Base-by-base conservation (phyloP, 1,140 invertebrate species). In the Drosophila ercepeae region DNA sequence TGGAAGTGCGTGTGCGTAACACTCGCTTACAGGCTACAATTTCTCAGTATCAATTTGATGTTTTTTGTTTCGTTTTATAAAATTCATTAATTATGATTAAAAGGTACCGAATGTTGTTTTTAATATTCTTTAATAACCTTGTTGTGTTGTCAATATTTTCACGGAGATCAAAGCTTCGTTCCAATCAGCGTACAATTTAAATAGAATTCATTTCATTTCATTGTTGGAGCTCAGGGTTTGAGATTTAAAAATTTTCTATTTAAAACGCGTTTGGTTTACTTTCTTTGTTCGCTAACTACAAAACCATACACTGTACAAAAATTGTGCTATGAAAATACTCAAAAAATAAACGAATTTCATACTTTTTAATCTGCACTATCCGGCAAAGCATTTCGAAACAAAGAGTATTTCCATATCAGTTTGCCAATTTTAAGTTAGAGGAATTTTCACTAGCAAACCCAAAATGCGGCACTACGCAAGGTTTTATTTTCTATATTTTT, bases 281-380 rank as follows among this genome's bases (percentile, higher is more conserved):
- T 48, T 61, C 32, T 75, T 39, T 39, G 36, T 83, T 71, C 25
- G 63, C 79, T 84, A 84, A 75, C 79, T 84, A 84, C 79, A 79
- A 74, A 84, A 67, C 53, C 69, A 84, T 79, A 84, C 34, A 60
- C 81, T 89, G 78, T 89, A 89, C 81, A 89, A 86, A 89, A 86
- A 89, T 89, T 89, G 86, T 89, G 84, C 86, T 89, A 89, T 82
- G 86, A 89, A 89, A 89, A 89, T 78, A 82, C 86, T 89, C 72
- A 79, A 79, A 89, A 89, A 89, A 84, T 89, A 89, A 72, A 78
- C 59, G 41, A 55, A 77, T 74, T 63, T 65, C n/a, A 19, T 53
- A 39, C 25, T 9, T 49, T 18, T 21, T 32, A 48, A 49, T 32
- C n/a, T 39, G 9, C 13, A 6, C 36, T 27, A 42, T 32, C 39